phyloP scores from a whole-genome alignment of 2,113 vertebrate genomes.

The Brienomyrus longianalis region DNA sequence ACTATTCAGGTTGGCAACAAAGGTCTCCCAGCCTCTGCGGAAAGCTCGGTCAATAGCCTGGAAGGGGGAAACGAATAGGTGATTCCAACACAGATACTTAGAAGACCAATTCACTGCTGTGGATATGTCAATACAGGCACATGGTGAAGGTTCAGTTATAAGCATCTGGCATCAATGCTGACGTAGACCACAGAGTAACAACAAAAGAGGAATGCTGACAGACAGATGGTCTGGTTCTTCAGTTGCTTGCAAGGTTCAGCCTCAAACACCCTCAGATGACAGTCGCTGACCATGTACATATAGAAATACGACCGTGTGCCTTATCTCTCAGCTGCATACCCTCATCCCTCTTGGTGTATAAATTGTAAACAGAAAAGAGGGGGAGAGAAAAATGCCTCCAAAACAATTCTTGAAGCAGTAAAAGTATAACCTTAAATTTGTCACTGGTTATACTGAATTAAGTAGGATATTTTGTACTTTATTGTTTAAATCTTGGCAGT shows the following conservation, averaged over 20 bases:
- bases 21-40: constrained; percentile 62
- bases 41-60: constrained; percentile 62
- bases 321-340: not conserved
- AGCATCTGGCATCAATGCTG: not conserved
- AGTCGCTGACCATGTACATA: not conserved
- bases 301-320: not conserved
- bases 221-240: not conserved
- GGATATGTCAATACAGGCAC: not conserved
- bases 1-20: constrained; percentile 63
- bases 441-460: not conserved
- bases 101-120: not conserved
- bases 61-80: constrained; percentile 10
- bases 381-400: not conserved
- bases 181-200: not conserved
- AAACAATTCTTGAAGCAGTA: not conserved
- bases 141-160: not conserved
- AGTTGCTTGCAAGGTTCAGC: not conserved
- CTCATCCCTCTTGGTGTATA: constrained; percentile 1
- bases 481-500: not conserved
- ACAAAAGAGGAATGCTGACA: not conserved
- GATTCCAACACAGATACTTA: not conserved
- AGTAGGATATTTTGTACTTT: not conserved
- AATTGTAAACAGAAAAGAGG: constrained; percentile 23
- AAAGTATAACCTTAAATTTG: not conserved
- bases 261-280: constrained; percentile 16